Base-by-base conservation (phyloP, 2,113 vertebrate genomes). In the Sinocyclocheilus maitianheensis region DNA sequence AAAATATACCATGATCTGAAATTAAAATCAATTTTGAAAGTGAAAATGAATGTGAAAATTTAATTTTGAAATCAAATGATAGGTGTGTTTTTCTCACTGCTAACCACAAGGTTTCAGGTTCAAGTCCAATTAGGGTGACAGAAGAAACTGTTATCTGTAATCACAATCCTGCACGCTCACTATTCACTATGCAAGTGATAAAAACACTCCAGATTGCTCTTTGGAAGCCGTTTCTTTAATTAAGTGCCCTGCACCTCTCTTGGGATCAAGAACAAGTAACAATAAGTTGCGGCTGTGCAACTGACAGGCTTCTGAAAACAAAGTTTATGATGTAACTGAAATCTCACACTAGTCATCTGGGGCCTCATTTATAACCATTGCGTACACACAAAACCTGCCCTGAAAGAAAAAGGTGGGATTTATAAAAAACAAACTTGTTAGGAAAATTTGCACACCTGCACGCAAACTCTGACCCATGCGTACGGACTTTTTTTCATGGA, bases 221-320 rank as follows among this genome's bases (percentile, higher is more conserved):
- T 55, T 20, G 71, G 40, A 74, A 6, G 14, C 20, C 40, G 0
- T 5, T 22, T 22, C 37, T 77, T 48, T 24, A 55, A 30, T 55
- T 55, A 55, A 60, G 24, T 55, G 48, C 55, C 14, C 76, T 58
- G 51, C 40, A 75, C 11, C 40, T 75, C 40, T 46, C 72, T 75
- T 46, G 72, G 48, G 72, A 46, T 75, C 22, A 62, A 43, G 22
- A 62, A 7, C 55, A 62, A 79, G 55, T 60, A 55, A 62, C 77
- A 60, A 78, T 78, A 78, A 14, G 53, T 40, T 79, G 77, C 20
- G 30, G 53, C 30, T 62, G 77, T 80, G 55, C 77, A 80, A 55
- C 55, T 60, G 55, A 60, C 55, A 3, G 55, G 1, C 55, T 78
- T 78, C 51, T 37, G 8, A 55, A 55, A 78, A 78, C 53, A 58